Conservation (phyloP, 2,797 vertebrate species). For the Chrosomus eos region DNA sequence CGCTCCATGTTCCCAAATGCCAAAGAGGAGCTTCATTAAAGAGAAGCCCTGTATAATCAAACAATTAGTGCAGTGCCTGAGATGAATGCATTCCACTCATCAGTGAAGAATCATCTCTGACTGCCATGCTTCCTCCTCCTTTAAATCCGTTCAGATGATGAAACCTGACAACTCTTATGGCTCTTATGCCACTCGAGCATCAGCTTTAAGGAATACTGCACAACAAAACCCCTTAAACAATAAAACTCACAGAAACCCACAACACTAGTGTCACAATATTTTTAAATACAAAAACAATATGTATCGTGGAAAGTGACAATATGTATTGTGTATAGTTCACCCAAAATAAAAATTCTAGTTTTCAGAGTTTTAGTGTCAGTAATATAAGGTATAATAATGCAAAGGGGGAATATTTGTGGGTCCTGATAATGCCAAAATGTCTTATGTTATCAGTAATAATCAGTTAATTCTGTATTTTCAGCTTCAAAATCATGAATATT, state of each 20-base stretch:
- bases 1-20: slow-evolving; percentile 95
- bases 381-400: too few species aligned
- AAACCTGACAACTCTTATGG: slow-evolving; percentile 73
- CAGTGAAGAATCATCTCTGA: slow-evolving; percentile 82
- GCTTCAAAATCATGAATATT: too few species aligned
- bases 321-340: too few species aligned
- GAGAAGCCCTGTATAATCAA: slow-evolving; percentile 99
- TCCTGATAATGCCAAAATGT: too few species aligned
- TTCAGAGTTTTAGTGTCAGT: too few species aligned
- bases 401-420: too few species aligned
- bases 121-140: slow-evolving; percentile 45
- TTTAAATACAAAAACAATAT: too few species aligned
- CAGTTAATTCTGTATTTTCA: too few species aligned
- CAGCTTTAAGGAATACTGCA: slow-evolving; percentile 10
- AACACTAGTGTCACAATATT: too few species aligned
- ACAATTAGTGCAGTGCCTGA: slow-evolving; percentile 94
- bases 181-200: slow-evolving; percentile 53
- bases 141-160: slow-evolving; percentile 71
- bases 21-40: slow-evolving; percentile 99
- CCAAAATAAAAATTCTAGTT: too few species aligned
- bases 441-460: too few species aligned
- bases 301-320: too few species aligned
- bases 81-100: slow-evolving; percentile 90
- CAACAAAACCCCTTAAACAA: neutral
- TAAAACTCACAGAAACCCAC: neutral